Evolutionary conservation across 2,888 invertebrate genomes (phyloP), one percentile per base, ranked within the genome.

Genomic region (Sinodicranocentrus sp.): DNA sequence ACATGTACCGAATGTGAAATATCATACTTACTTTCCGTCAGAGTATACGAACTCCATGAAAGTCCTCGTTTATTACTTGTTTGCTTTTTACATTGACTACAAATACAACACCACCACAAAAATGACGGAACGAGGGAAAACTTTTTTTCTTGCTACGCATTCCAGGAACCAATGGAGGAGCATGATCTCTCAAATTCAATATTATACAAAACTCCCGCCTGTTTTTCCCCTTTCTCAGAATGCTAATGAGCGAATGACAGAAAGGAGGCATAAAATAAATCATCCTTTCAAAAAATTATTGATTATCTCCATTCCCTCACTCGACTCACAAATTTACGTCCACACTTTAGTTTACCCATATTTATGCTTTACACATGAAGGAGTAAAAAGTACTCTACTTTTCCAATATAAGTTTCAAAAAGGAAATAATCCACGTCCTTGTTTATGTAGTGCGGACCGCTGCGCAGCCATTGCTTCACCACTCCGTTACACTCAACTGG

Each of bases 401-500:
- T n/a, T n/a, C n/a, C n/a, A n/a, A n/a, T n/a, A n/a, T n/a, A n/a
- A n/a, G n/a, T n/a, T n/a, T n/a, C n/a, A n/a, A n/a, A n/a, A n/a
- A n/a, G n/a, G n/a, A n/a, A n/a, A n/a, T n/a, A n/a, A n/a, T n/a
- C n/a, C n/a, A n/a, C n/a, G n/a, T n/a, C n/a, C 19, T 67, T 43
- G 28, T 43, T 5, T 75, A 6, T 82, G 10, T 63, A 89, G 89
- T 84, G 89, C 88, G 79, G 90, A 90, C 85, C 88, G 95, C 84
- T 95, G 95, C 86, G 95, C 95, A 84, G 95, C 95, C 57, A 95
- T 96, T 72, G 94, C 95, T 0, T 94, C 95, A 0, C 95, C 95
- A 0, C 91, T 96, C 83, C 95, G 95, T 90, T 96, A 96, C 90
- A 94, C 94, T 26, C 94, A 94, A 71, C 92, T 95, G 79, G 94